Conservation (phyloP, 2,113 vertebrate species). For the Periophthalmodon schlosseri region DNA sequence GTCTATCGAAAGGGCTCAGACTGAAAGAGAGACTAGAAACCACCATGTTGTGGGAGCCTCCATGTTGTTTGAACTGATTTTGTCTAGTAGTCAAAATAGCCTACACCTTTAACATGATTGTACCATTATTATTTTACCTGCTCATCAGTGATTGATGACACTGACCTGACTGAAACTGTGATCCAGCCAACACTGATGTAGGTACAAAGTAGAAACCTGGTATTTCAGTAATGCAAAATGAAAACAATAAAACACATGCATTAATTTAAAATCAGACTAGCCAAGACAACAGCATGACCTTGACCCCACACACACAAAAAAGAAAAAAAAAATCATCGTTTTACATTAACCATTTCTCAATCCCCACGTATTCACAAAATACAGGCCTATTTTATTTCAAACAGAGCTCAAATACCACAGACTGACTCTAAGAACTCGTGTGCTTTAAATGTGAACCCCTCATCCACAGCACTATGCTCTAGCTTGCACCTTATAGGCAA, state of each 20-base stretch:
- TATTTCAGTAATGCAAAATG: too few species aligned
- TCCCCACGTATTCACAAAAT: background rate
- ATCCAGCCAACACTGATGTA: background rate
- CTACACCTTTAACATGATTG: background rate
- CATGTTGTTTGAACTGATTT: slow-evolving; percentile 45
- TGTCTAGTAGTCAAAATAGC: background rate
- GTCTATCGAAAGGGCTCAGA: slow-evolving; percentile 41
- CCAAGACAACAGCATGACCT: background rate
- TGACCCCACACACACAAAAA: background rate
- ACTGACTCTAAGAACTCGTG: background rate
- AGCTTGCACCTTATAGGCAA: slow-evolving; percentile 13
- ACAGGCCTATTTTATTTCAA: background rate
- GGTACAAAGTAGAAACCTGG: too few species aligned
- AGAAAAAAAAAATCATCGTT: too few species aligned
- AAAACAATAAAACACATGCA: background rate
- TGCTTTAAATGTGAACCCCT: slow-evolving; percentile 1
- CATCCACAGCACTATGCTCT: background rate
- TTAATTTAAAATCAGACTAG: background rate
- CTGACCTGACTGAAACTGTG: background rate
- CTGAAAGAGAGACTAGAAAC: slow-evolving; percentile 25
- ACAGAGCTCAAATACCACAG: background rate
- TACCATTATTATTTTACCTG: background rate
- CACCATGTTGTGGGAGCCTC: slow-evolving; percentile 61
- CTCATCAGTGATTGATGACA: background rate
- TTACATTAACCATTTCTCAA: background rate